Percentiles rank a stretch among this genome's conserved stretches.
Conservation (phyloP, 2,888 invertebrate species). For the Anorthoa munda region DNA sequence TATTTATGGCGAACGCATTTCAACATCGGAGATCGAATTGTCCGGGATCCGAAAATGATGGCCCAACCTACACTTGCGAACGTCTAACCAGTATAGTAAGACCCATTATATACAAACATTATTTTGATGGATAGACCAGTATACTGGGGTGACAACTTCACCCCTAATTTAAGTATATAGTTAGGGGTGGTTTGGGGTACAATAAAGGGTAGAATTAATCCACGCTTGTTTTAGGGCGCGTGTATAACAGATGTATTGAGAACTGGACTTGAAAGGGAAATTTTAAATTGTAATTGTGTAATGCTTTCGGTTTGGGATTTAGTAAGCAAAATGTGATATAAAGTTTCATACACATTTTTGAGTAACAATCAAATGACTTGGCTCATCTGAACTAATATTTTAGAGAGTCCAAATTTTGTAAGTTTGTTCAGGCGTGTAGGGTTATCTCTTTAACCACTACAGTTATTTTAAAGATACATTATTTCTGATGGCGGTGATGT, state of each 20-base stretch:
- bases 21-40: constrained; percentile 58
- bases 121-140: constrained; percentile 64
- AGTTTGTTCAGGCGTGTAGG: too few relatives aligned
- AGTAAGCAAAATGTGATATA: constrained; percentile 4
- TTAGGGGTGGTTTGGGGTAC: constrained; percentile 59
- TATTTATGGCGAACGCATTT: constrained; percentile 56
- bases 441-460: too few relatives aligned
- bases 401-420: neutral
- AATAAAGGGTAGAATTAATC: constrained; percentile 69
- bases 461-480: too few relatives aligned
- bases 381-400: neutral
- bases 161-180: constrained; percentile 67
- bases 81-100: constrained; percentile 43
- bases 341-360: neutral
- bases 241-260: constrained; percentile 54
- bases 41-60: constrained; percentile 34
- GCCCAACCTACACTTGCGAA: constrained; percentile 22
- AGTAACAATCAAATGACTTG: neutral
- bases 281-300: constrained; percentile 41
- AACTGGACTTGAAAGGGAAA: constrained; percentile 35
- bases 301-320: constrained; percentile 13
- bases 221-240: constrained; percentile 61
- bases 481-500: too few relatives aligned
- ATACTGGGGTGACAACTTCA: constrained; percentile 65
- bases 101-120: constrained; percentile 46